Conservation (phyloP, 2,888 invertebrate species). For the Phragmatobia fuliginosa region DNA sequence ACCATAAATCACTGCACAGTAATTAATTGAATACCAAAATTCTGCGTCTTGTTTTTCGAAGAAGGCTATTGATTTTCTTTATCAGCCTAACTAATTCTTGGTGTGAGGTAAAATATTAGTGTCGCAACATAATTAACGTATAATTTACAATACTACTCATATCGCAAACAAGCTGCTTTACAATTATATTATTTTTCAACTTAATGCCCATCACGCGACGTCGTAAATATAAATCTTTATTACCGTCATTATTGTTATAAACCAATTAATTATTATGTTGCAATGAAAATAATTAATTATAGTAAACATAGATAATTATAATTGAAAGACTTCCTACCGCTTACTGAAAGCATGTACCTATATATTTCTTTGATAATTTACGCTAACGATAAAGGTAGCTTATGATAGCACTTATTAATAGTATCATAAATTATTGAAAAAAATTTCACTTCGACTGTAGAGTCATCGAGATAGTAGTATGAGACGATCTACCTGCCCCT, state of each 20-base stretch:
- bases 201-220: constrained; percentile 72
- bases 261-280: constrained; percentile 60
- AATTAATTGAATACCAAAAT: constrained; percentile 21
- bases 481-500: no score
- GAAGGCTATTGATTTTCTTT: constrained; percentile 60
- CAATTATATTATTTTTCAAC: constrained; percentile 71
- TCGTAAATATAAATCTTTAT: constrained; percentile 76
- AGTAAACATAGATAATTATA: background rate
- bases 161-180: constrained; percentile 80
- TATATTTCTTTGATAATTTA: background rate
- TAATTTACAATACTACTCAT: constrained; percentile 74
- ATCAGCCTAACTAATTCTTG: constrained; percentile 56
- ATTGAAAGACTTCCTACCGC: background rate
- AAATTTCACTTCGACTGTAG: no score
- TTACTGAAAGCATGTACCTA: background rate
- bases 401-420: background rate
- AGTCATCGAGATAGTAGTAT: no score
- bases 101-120: constrained; percentile 71
- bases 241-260: constrained; percentile 61
- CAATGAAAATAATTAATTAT: constrained; percentile 35
- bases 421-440: background rate
- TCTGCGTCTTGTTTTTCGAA: constrained; percentile 24
- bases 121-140: constrained; percentile 75
- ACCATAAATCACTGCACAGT: background rate
- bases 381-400: background rate